phyloP scores from a whole-genome alignment of 2,888 invertebrate genomes.

The Trilocha varians region DNA sequence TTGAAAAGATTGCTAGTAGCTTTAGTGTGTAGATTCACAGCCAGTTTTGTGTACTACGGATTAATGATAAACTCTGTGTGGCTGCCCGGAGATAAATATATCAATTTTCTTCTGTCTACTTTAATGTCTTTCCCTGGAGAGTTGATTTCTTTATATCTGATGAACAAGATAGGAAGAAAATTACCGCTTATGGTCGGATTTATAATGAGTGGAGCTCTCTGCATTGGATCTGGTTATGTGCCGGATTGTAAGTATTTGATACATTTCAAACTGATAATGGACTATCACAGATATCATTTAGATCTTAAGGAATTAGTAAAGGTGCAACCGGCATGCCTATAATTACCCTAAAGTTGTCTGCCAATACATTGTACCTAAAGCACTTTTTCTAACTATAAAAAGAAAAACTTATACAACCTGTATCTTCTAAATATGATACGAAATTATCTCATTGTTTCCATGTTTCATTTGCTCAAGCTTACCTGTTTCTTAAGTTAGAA shows the following conservation, averaged over 20 bases:
- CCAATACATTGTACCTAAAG: too few relatives aligned
- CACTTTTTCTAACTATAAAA: too few relatives aligned
- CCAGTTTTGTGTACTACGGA: constrained; percentile 52
- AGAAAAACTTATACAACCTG: too few relatives aligned
- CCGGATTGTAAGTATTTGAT: constrained; percentile 36
- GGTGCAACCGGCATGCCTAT: too few relatives aligned
- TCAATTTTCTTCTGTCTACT: constrained; percentile 46
- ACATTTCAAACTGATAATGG: too few relatives aligned
- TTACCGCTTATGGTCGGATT: constrained; percentile 40
- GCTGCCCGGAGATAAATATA: constrained; percentile 52
- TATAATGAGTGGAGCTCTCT: constrained; percentile 33
- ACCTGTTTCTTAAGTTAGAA: too few relatives aligned
- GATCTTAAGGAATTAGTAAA: too few relatives aligned
- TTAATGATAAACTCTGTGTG: constrained; percentile 50
- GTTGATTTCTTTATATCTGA: constrained; percentile 38
- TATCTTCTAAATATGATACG: too few relatives aligned
- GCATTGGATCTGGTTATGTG: constrained; percentile 34
- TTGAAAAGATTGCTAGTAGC: constrained; percentile 35
- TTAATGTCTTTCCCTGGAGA: constrained; percentile 59
- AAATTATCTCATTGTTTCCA: too few relatives aligned
- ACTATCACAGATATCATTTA: too few relatives aligned
- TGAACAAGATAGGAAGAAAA: constrained; percentile 52
- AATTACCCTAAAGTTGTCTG: too few relatives aligned
- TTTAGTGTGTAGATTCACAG: constrained; percentile 36
- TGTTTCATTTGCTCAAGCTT: too few relatives aligned